These are phyloP conservation scores for Ammospiza nelsoni DNA, from an alignment of 2,113 vertebrate species.

Conservation along the genomic window DNA sequence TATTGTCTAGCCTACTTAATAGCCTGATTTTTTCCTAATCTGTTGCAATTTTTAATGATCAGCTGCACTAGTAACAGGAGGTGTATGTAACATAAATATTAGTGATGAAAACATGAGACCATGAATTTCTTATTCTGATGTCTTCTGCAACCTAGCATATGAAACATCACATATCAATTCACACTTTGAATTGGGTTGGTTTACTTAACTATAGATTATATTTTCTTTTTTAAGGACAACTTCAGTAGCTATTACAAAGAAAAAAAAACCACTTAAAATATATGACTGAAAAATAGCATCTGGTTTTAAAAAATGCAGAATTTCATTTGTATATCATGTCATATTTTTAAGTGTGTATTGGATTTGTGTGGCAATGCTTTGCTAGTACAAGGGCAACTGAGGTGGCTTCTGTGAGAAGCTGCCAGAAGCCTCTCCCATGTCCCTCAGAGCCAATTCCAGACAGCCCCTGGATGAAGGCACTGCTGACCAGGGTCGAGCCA, in stretches of 20 bases:
- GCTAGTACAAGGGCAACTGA: fast-evolving
- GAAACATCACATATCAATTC: background rate
- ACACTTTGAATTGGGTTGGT: background rate
- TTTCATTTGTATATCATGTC: background rate
- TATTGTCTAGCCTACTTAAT: background rate
- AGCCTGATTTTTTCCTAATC: background rate
- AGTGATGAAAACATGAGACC: background rate
- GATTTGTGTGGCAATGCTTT: background rate
- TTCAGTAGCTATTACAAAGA: background rate
- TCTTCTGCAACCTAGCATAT: background rate
- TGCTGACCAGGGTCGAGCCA: fast-evolving
- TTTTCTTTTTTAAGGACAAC: background rate
- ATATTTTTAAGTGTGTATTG: background rate
- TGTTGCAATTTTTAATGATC: background rate
- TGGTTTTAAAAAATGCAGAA: background rate
- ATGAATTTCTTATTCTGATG: background rate
- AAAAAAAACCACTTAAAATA: background rate
- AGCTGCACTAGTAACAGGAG: background rate
- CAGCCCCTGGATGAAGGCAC: fast-evolving
- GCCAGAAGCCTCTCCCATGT: background rate
- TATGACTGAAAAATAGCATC: background rate
- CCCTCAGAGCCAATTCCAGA: background rate
- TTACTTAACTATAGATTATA: background rate
- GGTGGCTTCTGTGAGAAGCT: background rate
- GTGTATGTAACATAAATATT: background rate